Percentiles rank a stretch among this genome's conserved stretches.
Conservation (phyloP, 2,888 invertebrate species). For the Heliconius charithonia region DNA sequence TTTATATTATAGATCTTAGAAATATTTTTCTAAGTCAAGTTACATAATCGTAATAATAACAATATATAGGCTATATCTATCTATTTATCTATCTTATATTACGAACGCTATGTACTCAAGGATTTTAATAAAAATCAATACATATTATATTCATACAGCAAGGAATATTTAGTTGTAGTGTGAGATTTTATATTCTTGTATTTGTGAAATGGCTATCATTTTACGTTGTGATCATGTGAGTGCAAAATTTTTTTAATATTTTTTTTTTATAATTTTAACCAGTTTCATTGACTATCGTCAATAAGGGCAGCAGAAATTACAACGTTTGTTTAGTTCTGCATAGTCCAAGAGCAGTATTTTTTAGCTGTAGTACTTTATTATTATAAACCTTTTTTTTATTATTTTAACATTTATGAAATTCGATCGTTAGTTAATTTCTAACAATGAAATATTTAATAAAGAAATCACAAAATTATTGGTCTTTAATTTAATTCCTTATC, state of each 20-base stretch:
- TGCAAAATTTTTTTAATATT: conserved; percentile 76
- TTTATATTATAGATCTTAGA: conserved; percentile 26
- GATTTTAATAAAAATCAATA: conserved; percentile 9
- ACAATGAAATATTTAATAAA: conserved; percentile 84
- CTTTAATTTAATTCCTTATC: conserved; percentile 58
- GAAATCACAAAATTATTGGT: conserved; percentile 76
- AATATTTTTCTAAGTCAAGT: conserved; percentile 30
- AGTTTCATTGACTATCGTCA: conserved; percentile 72
- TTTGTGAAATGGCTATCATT: conserved; percentile 80
- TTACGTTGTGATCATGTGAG: conserved; percentile 83
- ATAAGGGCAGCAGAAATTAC: conserved; percentile 75
- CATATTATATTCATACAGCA: conserved; percentile 18
- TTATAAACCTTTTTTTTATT: conserved; percentile 73
- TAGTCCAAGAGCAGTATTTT: conserved; percentile 83
- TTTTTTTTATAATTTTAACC: conserved; percentile 65
- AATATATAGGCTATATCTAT: conserved; percentile 21
- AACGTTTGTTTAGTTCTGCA: conserved; percentile 72
- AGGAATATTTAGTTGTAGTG: conserved; percentile 44
- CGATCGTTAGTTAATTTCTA: conserved; percentile 84
- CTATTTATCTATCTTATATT: conserved; percentile 4
- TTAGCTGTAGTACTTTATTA: conserved; percentile 80
- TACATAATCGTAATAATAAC: conserved; percentile 22
- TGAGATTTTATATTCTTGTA: conserved; percentile 59
- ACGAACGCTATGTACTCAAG: conserved; percentile 18
- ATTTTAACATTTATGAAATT: conserved; percentile 81